phyloP scores from a whole-genome alignment of 2,888 invertebrate species.

The Protonemura montana region DNA sequence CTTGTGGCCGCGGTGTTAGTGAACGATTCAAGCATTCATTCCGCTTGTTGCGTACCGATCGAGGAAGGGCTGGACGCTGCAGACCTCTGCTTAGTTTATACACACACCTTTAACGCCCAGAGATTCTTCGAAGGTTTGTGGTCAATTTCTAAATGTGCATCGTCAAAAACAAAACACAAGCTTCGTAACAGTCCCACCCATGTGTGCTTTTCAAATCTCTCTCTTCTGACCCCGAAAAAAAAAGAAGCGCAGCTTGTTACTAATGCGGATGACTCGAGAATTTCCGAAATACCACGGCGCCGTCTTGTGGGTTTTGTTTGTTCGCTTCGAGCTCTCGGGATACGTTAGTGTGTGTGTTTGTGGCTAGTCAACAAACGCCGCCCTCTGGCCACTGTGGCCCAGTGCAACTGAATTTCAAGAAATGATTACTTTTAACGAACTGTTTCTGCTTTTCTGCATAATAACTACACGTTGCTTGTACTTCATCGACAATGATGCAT shows the following conservation, averaged over 20 bases:
- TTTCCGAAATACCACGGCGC: background rate
- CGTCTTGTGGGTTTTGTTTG: background rate
- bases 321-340: background rate
- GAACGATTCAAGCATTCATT: background rate
- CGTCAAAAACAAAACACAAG: background rate
- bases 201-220: conserved; percentile 18
- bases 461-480: background rate
- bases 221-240: conserved; percentile 17
- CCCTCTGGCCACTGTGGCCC: background rate
- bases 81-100: background rate
- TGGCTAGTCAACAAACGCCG: background rate
- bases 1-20: background rate
- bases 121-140: background rate
- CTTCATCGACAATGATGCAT: background rate
- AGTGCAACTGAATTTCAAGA: background rate
- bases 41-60: no score
- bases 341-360: background rate
- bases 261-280: background rate
- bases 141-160: background rate
- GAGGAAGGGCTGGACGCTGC: no score
- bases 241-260: background rate
- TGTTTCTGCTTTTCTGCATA: background rate
- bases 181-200: background rate
- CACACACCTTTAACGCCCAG: background rate
- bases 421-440: background rate